phyloP scores from a whole-genome alignment of 2,113 vertebrate genomes.

The Morone saxatilis region DNA sequence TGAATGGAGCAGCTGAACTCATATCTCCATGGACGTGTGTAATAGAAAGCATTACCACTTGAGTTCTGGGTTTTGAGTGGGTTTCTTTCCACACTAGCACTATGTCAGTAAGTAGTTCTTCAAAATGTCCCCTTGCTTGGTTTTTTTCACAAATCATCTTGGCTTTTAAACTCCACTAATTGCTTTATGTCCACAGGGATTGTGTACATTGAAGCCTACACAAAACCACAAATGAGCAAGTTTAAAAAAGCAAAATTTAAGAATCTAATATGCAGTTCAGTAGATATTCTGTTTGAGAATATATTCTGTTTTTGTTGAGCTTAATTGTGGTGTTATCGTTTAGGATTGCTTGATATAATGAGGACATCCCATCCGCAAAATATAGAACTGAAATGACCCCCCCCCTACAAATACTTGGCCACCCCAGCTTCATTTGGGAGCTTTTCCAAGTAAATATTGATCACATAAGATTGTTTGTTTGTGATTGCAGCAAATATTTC shows the following conservation, averaged over 20 bases:
- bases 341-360: neutral
- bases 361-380: neutral
- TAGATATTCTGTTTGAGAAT: neutral
- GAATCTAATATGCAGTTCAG: neutral
- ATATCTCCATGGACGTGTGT: neutral
- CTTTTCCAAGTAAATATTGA: no score
- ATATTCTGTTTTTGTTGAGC: neutral
- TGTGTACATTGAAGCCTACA: neutral
- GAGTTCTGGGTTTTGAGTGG: neutral
- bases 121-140: neutral
- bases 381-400: neutral
- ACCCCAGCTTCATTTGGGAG: no score
- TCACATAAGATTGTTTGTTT: no score
- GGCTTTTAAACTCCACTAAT: slow-evolving; percentile 31
- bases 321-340: neutral
- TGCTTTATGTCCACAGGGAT: slow-evolving; percentile 19
- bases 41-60: neutral
- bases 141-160: slow-evolving; percentile 1
- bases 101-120: neutral
- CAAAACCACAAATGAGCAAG: neutral
- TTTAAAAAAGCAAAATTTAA: neutral
- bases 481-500: no score
- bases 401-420: no score
- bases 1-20: slow-evolving; percentile 43
- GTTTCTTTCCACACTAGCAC: neutral